Conservation (phyloP, 2,113 vertebrate species). For the Oreochromis niloticus region DNA sequence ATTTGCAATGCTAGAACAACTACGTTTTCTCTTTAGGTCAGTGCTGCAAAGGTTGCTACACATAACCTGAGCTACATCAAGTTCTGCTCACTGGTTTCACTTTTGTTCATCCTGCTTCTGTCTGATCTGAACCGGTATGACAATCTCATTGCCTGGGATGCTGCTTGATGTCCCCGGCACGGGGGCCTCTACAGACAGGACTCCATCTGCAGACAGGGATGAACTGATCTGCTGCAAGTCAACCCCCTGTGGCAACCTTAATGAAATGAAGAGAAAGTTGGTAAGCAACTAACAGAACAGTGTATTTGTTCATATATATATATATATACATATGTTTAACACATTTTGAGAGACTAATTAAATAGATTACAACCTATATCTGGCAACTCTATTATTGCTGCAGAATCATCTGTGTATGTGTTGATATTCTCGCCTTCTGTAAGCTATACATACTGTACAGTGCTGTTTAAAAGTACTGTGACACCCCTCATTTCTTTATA, state of each 20-base stretch:
- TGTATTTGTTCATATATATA: neutral
- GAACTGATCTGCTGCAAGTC: conserved; percentile 62
- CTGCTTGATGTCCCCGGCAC: conserved; percentile 3
- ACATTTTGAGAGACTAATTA: neutral
- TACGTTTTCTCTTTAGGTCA: neutral
- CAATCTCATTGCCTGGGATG: conserved; percentile 23
- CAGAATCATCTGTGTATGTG: neutral
- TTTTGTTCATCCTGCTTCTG: conserved; percentile 24
- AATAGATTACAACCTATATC: neutral
- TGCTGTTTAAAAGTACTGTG: neutral
- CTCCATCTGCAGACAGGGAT: conserved; percentile 57
- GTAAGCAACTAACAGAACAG: neutral
- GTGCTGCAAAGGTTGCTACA: neutral
- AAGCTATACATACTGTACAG: neutral
- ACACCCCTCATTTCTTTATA: neutral
- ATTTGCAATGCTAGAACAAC: neutral
- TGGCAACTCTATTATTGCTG: neutral
- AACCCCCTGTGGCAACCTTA: conserved; percentile 63
- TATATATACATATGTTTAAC: neutral
- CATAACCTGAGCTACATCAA: neutral
- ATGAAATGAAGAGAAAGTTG: neutral
- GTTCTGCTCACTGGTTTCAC: neutral
- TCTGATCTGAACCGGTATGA: conserved; percentile 65
- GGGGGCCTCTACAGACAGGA: conserved; percentile 61
- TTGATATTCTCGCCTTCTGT: neutral